Percentiles rank a stretch among this genome's conserved stretches.
Conservation (phyloP, 1,140 invertebrate genomes). For the Drosophila burlai region DNA sequence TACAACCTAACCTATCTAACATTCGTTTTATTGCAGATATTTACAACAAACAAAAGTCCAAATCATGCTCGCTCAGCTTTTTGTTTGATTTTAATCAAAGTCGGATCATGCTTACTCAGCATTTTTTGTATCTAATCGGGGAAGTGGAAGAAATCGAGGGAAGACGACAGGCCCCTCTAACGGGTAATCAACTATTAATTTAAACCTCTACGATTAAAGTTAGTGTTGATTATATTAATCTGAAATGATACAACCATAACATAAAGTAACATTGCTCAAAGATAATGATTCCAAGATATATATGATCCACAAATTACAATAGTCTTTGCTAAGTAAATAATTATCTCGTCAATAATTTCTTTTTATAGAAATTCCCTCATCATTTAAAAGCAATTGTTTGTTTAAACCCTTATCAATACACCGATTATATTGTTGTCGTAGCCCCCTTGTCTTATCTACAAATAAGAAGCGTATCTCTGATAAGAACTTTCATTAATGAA, state of each 20-base stretch:
- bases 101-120: neutral
- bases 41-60: neutral
- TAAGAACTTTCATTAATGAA: slow-evolving; percentile 17
- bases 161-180: neutral
- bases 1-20: neutral
- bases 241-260: too few relatives aligned
- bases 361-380: neutral
- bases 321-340: too few relatives aligned
- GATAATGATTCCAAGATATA: too few relatives aligned
- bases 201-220: neutral
- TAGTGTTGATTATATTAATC: neutral
- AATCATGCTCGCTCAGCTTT: neutral
- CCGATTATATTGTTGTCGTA: neutral
- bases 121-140: neutral
- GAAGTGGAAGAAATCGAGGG: neutral
- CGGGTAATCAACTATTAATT: neutral
- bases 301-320: too few relatives aligned
- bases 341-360: neutral
- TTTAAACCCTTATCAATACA: neutral
- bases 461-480: neutral
- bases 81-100: slow-evolving; percentile 3
- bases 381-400: too few relatives aligned
- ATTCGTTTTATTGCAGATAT: neutral
- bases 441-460: neutral
- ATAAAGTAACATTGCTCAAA: neutral